These are phyloP conservation scores for Ptilodon capucinus DNA, from an alignment of 2,888 invertebrate species.

Conservation along the genomic window DNA sequence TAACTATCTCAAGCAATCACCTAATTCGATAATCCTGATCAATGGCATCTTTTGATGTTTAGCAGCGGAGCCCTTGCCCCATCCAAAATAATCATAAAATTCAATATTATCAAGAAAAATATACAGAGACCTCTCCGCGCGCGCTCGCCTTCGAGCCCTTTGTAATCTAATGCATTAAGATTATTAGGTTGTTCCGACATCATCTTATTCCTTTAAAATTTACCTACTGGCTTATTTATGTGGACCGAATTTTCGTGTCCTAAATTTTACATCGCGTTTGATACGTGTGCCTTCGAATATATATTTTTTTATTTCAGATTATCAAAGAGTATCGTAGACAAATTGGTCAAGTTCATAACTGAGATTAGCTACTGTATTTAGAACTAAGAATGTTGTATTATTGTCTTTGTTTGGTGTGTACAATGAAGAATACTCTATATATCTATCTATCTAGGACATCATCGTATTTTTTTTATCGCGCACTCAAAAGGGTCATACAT, in stretches of 20 bases:
- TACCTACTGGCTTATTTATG: constrained; percentile 48
- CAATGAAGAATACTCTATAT: too few species aligned
- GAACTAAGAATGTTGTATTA: too few species aligned
- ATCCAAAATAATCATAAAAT: constrained; percentile 70
- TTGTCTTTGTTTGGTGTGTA: too few species aligned
- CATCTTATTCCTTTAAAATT: constrained; percentile 61
- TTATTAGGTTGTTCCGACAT: constrained; percentile 69
- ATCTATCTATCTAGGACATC: too few species aligned
- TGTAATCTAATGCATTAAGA: constrained; percentile 75
- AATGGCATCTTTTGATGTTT: constrained; percentile 52
- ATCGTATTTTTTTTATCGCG: too few species aligned
- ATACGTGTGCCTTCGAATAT: constrained; percentile 9
- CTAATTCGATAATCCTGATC: constrained; percentile 55
- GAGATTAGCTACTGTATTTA: constrained; percentile 4
- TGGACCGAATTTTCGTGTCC: constrained; percentile 20
- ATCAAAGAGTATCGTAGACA: neutral
- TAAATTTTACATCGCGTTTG: constrained; percentile 23
- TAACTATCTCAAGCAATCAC: constrained; percentile 36
- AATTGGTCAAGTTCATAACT: constrained; percentile 18
- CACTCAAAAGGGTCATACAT: constrained; percentile 43
- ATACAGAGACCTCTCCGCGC: constrained; percentile 49
- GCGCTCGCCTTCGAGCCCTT: constrained; percentile 53
- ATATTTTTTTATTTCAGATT: neutral
- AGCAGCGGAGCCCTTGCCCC: constrained; percentile 47
- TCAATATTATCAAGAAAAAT: constrained; percentile 65